A percentile compares a stretch with the other conserved stretches of the same genome.
Conservation (phyloP, 1,140 invertebrate species). For the Macrosteles quadrilineatus region DNA sequence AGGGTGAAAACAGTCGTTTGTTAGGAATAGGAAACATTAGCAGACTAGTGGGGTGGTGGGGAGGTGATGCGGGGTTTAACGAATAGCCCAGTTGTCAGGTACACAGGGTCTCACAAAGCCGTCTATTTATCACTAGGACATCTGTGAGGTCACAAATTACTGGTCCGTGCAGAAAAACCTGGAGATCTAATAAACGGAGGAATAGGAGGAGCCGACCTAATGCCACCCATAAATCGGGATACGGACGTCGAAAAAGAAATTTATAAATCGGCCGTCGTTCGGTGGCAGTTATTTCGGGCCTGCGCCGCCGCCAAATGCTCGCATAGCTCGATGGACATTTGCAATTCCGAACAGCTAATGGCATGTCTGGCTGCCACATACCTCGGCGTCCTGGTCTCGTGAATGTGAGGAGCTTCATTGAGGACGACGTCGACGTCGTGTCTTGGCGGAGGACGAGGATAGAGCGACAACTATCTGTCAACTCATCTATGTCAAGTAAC, state of each 20-base stretch:
- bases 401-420: too few species aligned
- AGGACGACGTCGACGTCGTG: too few species aligned
- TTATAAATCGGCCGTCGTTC: too few species aligned
- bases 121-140: background rate
- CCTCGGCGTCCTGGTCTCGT: too few species aligned
- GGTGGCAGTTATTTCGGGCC: slow-evolving; percentile 10
- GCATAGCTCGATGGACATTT: slow-evolving; percentile 16
- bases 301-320: background rate
- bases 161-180: background rate
- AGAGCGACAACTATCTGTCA: too few species aligned
- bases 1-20: too few species aligned
- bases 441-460: too few species aligned
- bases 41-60: too few species aligned
- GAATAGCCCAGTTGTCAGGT: slow-evolving; percentile 13
- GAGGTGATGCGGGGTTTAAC: background rate
- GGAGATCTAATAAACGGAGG: slow-evolving; percentile 7
- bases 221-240: background rate
- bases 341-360: slow-evolving; percentile 21
- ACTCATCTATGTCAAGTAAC: too few species aligned
- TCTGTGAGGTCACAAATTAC: background rate
- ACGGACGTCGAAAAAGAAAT: too few species aligned
- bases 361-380: background rate
- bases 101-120: background rate
- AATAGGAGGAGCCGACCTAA: background rate
- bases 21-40: too few species aligned